Base-by-base conservation (phyloP, 2,888 invertebrate species). In the Fragum fragum region DNA sequence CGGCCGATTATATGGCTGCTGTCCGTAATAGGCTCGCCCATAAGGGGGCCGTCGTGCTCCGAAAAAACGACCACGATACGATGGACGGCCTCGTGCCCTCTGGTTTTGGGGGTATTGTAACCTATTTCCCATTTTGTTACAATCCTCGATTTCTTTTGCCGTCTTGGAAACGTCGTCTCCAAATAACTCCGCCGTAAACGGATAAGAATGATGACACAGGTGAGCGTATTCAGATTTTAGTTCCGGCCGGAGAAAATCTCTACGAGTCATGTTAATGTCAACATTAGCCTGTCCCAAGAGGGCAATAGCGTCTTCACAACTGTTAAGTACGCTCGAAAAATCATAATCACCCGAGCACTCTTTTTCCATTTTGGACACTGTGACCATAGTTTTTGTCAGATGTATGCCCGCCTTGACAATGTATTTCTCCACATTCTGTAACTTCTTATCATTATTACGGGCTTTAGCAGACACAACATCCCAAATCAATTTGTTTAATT, bases 141-240 rank as follows among this genome's bases (percentile, higher is more conserved):
- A 59, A 26, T 81, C 76, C 29, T 73, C 73, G n/a, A 74, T 79
- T 47, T 79, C 79, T 23, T 59, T 74, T 14, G 68, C 79, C 7
- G 39, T 16, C 23, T 59, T 59, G 26, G 59, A 59, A 26, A 59
- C 59, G 59, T 59, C 26, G 26, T 79, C 79, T 57, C 73, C 79
- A 73, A 79, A 79, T n/a, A 63, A 36, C 16, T 63, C 63, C 39
- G 2, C 18, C 6, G 47, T 69, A 47, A 36, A 42, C 5, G 69
- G 42, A 16, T 16, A 47, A 18, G 69, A 61, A 61, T 61, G 61
- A 21, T 21, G 11, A 61, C 61, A 29, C 61, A 61, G 29, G 26
- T 28, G 28, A 61, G 28, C 29, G 28, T 61, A 61, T 61, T 61
- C 61, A 9, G 16, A 23, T 61, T 28, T 61, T 16, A 61, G 29